A percentile compares a stretch with the other conserved stretches of the same genome.
phyloP scores from a whole-genome alignment of 2,888 invertebrate species.

The Siphlonurus alternatus region DNA sequence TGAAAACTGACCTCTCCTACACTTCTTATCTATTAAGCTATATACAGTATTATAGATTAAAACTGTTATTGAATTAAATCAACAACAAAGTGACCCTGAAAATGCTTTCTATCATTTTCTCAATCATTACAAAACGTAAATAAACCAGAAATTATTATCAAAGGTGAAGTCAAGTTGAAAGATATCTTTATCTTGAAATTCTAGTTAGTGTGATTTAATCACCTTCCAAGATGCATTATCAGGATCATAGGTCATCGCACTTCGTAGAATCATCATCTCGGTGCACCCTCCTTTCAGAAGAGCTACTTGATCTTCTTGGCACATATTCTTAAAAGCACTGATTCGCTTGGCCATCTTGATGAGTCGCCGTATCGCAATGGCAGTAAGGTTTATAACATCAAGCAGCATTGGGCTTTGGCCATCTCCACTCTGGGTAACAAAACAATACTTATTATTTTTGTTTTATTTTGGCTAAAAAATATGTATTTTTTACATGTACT shows the following conservation, averaged over 20 bases:
- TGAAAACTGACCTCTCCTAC: too few relatives aligned
- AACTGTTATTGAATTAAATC: too few relatives aligned
- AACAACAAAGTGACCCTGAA: too few relatives aligned
- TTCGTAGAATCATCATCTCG: slow-evolving; percentile 88
- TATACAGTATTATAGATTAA: too few relatives aligned
- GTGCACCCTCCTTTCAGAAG: slow-evolving; percentile 85
- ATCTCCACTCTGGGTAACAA: slow-evolving; percentile 18
- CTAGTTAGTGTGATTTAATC: too few relatives aligned
- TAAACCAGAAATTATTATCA: too few relatives aligned
- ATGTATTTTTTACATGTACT: neutral
- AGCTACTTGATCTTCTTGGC: slow-evolving; percentile 83
- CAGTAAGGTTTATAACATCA: slow-evolving; percentile 78
- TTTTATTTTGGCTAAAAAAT: neutral
- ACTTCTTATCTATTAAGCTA: too few relatives aligned
- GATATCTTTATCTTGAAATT: too few relatives aligned
- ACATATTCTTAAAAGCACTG: slow-evolving; percentile 75
- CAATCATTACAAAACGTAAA: too few relatives aligned
- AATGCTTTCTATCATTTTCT: too few relatives aligned
- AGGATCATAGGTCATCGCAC: slow-evolving; percentile 81
- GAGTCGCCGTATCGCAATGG: slow-evolving; percentile 70
- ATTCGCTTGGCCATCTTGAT: slow-evolving; percentile 41
- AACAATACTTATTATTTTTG: slow-evolving; percentile 10
- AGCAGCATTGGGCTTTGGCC: slow-evolving; percentile 35
- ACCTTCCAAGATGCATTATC: slow-evolving; percentile 85
- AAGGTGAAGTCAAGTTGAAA: too few relatives aligned